Base-by-base conservation (phyloP, 2,888 invertebrate species). In the Chaitophorus viminalis region DNA sequence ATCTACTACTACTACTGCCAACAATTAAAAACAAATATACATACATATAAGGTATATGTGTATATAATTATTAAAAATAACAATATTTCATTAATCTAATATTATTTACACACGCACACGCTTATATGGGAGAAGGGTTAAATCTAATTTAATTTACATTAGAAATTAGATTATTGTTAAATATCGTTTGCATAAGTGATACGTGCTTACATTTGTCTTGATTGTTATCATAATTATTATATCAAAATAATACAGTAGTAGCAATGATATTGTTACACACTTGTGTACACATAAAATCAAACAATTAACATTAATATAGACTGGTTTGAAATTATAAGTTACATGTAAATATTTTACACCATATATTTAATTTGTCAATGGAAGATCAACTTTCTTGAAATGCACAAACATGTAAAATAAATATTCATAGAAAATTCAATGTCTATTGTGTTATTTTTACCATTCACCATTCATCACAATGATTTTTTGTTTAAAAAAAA, bases 31-130 rank as follows among this genome's bases (percentile, higher is more conserved):
- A 82, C 72, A 81, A 39, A 68, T 81, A 74, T 29, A 39, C 65
- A 79, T 79, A 79, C 60, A n/a, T 60, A 78, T 78, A 33, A 36
- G 25, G n/a, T 46, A 33, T 31, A 52, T 74, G 72, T 29, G 31
- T 65, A 77, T 46, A 77, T 68, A 83, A 83, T 83, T 33, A 75
- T 60, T 83, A 75, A 39, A 84, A 85, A 85, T 77, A 85, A 85
- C 76, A 85, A 85, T 68, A 46, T 76, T 85, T 31, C 39, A 84
- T 84, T 77, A 85, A n/a, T 52, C 46, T 85, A 85, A 52, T 75
- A 75, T 83, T 85, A 85, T 85, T 76, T 85, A 85, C 84, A 85
- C 46, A 83, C 82, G 6, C 82, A 83, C 74, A 83, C 54, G 18
- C 54, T 74, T 82, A 82, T 33, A 74, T 46, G 33, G 75, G 17